Base-by-base conservation (phyloP, 2,797 vertebrate genomes). In the Syngnathus rostellatus region DNA sequence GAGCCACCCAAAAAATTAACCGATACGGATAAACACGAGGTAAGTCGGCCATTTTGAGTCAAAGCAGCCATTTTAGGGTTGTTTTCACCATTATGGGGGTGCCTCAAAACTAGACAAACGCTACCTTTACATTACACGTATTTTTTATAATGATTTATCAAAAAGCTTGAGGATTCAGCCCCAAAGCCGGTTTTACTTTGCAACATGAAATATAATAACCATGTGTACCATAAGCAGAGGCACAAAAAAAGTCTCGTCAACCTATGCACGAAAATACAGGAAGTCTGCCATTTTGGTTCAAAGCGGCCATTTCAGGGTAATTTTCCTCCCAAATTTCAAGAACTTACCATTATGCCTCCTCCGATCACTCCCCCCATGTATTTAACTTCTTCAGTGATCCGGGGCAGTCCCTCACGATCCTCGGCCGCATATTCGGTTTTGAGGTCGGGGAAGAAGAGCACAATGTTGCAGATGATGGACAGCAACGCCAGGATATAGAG, bases 341-440 rank as follows among this genome's bases (percentile, higher is more conserved):
- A n/a, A 72, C 87, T 90, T 67, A 92, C 92, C 89, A 92, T 66
- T 59, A 91, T 21, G 1, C 91, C 90, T 31, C 90, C 89, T 53
- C 90, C 91, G 0, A 92, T 38, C 10, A 92, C 2, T 0, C 91
- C 90, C 19, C 88, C 87, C 86, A 92, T 86, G 46, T 83, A 90
- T 66, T 88, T 83, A n/a, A 92, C 86, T 64, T 91, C 88, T 5
- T 73, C 2, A 0, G 90, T 90, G 66, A 92, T 67, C 0, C 25
- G 45, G 0, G 2, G 6, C 0, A 31, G 0, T 5, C 55, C 76
- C 0, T 79, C 3, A 0, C 1, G 3, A 4, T 85, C 77, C 0
- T 43, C 0, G 0, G 5, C 0, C 0, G 76, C 70, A 12, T 65
- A 90, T 0, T 62, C 0, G 0, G 72, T 79, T 0, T 81, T 1